Base-by-base conservation (phyloP, 2,888 invertebrate genomes). In the Buathra laborator region DNA sequence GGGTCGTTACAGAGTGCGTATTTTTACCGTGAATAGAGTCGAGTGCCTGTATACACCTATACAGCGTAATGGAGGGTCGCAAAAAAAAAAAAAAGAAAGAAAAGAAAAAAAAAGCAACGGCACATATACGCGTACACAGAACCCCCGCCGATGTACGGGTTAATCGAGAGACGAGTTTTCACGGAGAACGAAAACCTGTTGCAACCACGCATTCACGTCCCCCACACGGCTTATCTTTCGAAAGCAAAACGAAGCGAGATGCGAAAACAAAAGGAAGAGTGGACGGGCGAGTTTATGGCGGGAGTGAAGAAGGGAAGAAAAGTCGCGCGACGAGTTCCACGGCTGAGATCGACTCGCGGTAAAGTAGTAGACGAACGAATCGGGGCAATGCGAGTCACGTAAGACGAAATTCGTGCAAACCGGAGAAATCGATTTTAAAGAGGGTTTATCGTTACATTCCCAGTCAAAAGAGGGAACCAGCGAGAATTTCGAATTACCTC, bases 141-240 rank as follows among this genome's bases (percentile, higher is more conserved):
- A 48, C 9, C 48, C 12, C n/a, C 14, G 14, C 48, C 59, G 29
- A 59, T 29, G 59, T 67, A 43, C 70, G 66, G 51, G 53, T 76
- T 82, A 82, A 85, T 85, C 79, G 76, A 67, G 79, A 66, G 79
- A 85, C 85, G 75, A 82, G 85, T 79, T 82, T 82, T 76, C 82
- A 79, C 70, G 56, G 70, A 59, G 74, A 62, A 79, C 79, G 82
- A 85, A 85, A 85, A 85, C 85, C 85, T 82, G 85, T 85, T 85
- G 85, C 79, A 64, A 67, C 66, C 24, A 59, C 56, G 72, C 72
- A 67, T 56, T 56, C 75, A 29, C 67, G 32, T 48, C 14, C 43
- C 5, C 46, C 24, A 7, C 62, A 32, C 59, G 59, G 59, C 76
- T 85, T 76, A 81, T 80, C 79, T 48, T 44, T 56, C n/a, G 51